Base-by-base conservation (phyloP, 2,888 invertebrate genomes). In the Oscheius myriophilus region DNA sequence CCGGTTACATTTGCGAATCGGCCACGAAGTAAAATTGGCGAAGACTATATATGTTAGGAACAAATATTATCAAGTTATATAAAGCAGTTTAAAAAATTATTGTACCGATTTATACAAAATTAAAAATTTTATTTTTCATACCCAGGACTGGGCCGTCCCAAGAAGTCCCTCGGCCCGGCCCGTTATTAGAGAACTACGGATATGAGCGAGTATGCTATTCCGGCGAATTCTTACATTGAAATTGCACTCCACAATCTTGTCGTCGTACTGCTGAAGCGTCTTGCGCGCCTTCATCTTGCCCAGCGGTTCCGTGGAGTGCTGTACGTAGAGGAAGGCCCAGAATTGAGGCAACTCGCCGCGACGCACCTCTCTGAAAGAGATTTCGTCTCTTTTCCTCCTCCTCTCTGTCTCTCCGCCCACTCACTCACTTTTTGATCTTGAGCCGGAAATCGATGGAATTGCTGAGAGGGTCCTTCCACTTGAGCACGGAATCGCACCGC, bases 391-490 rank as follows among this genome's bases (percentile, higher is more conserved):
- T n/a, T 26, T 52, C n/a, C n/a, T n/a, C n/a, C n/a, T n/a, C n/a
- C n/a, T n/a, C n/a, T n/a, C 39, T 2, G 53, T 4, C 3, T n/a
- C 26, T 57, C n/a, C 14, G 25, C 14, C 4, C 3, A 70, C 59
- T 84, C n/a, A 84, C 68, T 53, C 12, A 79, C 80, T 89, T 91
- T 1, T 90, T 90, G 65, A 98, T 92, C 88, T 92, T 92, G 69
- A 98, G 89, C 83, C 91, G 91, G 87, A 99, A 99, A 89, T 99
- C 98, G 0, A 99, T 92, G 4, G 96, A 96, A 89, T 98, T 98
- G 88, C 94, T 91, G 69, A 92, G 91, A 2, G 92, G 89, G n/a
- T 98, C 97, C 87, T 99, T 99, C 98, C 98, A 99, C 88, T 99
- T 99, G 18, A 99, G 89, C 1, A 96, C 93, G 53, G 92, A 91